Base-by-base conservation (phyloP, 2,797 vertebrate genomes). In the Bovichtus variegatus region DNA sequence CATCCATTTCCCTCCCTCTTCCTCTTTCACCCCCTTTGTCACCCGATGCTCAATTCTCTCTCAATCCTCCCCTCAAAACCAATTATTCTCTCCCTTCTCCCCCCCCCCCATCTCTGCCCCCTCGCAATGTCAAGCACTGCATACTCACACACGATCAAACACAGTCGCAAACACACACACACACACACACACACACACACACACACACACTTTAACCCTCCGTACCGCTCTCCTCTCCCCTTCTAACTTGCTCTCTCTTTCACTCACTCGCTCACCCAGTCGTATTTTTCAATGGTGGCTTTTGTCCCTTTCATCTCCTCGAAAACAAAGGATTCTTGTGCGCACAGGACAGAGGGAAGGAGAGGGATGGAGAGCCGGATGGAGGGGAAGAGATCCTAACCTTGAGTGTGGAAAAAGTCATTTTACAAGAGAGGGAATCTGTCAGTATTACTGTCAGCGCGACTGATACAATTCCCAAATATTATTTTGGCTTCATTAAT, bases 271-370 rank as follows among this genome's bases (percentile, higher is more conserved):
- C 89, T 91, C 89, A 81, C 75, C 81, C 91, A 84, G 87, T 93
- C 64, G 76, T 91, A 92, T 93, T 93, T 93, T 94, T 96, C 94
- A 95, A 95, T 95, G 91, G 93, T 94, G 91, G 86, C 95, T 95
- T 96, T 95, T 95, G 95, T 96, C 94, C 88, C 93, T 95, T 95
- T 95, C 92, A 93, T 95, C 91, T 95, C 88, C 29, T 78, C 13
- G 76, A 86, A 90, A 94, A 95, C 94, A 96, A 96, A 95, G 93
- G 92, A 93, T 95, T 94, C 86, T 94, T 95, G 94, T 96, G 91
- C 84, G 77, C 76, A 82, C 81, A 46, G 92, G 91, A 93, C 90
- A 75, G 87, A 88, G 88, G 84, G 83, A 83, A 89, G 88, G 80
- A 83, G 82, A 74, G 85, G 57, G 80, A 86, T 36, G 83, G 78